These are phyloP conservation scores for Lasioglossum figueresi DNA, from an alignment of 2,888 invertebrate genomes.

Conservation along the genomic window DNA sequence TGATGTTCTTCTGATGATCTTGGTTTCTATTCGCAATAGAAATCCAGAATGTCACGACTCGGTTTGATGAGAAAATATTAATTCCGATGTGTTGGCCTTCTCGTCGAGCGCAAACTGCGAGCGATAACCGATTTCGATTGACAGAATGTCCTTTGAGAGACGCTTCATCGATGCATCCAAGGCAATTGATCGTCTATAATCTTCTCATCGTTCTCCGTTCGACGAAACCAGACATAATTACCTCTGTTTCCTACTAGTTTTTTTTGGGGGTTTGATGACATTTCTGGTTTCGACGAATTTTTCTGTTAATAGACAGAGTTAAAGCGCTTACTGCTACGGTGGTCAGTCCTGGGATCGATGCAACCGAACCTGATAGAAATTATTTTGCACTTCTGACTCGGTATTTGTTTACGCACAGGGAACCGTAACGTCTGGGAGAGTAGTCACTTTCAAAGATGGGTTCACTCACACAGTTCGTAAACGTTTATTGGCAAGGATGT, in stretches of 20 bases:
- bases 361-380: too few species aligned
- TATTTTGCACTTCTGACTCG: too few species aligned
- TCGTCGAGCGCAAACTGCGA: not conserved
- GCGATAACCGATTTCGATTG: not conserved
- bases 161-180: not conserved
- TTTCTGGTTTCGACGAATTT: not conserved
- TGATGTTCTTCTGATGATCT: not conserved
- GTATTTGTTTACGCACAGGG: too few species aligned
- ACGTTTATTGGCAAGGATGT: too few species aligned
- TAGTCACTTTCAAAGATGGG: too few species aligned
- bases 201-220: not conserved
- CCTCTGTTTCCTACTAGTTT: not conserved
- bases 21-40: not conserved
- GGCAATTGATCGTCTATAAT: not conserved
- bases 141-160: not conserved
- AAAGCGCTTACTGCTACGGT: too few species aligned
- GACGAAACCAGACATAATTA: not conserved
- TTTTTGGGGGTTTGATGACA: not conserved
- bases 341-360: too few species aligned
- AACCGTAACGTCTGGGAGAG: too few species aligned
- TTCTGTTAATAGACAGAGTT: not conserved
- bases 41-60: not conserved
- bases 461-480: too few species aligned
- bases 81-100: too few species aligned
- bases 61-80: too few species aligned